Evolutionary conservation across 30 jellyfish, hydroid and myxozoan species (phyloP), one percentile per base, ranked within the genome.

Genomic region (Catostylus mosaicus): DNA sequence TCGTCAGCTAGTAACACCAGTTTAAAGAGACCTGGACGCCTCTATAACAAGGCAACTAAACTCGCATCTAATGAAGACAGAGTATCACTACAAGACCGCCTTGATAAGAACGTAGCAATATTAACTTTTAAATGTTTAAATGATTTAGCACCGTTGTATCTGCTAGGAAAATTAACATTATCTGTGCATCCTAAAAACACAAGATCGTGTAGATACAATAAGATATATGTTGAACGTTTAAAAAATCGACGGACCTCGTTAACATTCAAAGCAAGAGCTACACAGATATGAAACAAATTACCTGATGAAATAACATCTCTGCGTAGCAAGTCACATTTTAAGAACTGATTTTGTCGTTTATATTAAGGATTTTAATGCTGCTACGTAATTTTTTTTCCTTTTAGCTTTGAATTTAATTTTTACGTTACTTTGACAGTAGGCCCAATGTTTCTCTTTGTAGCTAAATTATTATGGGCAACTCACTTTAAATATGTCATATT

Each of bases 221-320:
- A 77, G 68, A 77, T 60, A 77, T 57, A 77, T 57, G 88, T 77
- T 77, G 67, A 47, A n/a, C 77, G 67, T 54, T 54, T 56, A 40
- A 61, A 61, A 78, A 59, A 78, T 59, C 71, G 80, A 35, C 61
- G 72, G 89, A 57, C 73, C 80, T 36, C 59, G 37, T 61, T 63
- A 60, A 78, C 79, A 57, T 76, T 76, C 88, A 56, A 76, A 76
- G 88, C 77, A n/a, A 78, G 89, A 40, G 68, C 89, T 78, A 40
- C 89, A 7, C 72, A 78, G 32, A 57, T 35, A 33, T 77, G 78
- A 78, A 57, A 32, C 47, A 2, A 62, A 78, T 61, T 59, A 14
- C 80, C 80, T 36, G 54, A 34, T 73, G 89, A 27, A 36, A 78
- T 78, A 74, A 47, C 75, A 47, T 74, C 57, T 22, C 85, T 74